These are phyloP conservation scores for Spinus olivaceus DNA, from an alignment of 2,797 vertebrate genomes.

Conservation along the genomic window DNA sequence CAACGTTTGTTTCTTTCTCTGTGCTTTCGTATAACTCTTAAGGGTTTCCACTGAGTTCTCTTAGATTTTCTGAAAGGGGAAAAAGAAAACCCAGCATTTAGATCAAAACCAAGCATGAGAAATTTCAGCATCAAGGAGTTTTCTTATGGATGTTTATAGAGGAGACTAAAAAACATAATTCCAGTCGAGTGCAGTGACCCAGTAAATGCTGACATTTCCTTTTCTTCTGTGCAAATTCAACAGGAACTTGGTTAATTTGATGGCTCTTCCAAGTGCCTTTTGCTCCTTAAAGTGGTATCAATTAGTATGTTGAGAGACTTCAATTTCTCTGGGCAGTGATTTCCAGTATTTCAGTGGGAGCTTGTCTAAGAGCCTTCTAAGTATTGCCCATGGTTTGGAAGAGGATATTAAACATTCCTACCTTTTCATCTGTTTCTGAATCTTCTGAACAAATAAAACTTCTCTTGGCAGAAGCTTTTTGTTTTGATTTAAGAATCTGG, in stretches of 20 bases:
- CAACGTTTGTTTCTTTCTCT: not conserved
- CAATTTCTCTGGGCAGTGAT: not conserved
- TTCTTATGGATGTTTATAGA: not conserved
- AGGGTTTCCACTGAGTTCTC: not conserved
- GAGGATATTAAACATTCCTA: not conserved
- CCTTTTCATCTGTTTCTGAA: not conserved
- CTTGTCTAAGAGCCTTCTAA: not conserved
- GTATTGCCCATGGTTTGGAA: not conserved
- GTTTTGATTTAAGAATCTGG: not conserved
- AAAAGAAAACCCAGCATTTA: not conserved
- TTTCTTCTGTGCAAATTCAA: not conserved
- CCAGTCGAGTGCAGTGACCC: not conserved
- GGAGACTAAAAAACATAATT: not conserved
- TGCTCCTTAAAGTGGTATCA: not conserved
- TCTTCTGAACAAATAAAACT: not conserved
- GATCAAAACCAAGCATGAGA: not conserved
- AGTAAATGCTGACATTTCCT: not conserved
- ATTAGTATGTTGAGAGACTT: fast-evolving
- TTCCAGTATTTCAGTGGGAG: not conserved
- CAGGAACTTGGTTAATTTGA: not conserved
- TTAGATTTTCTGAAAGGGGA: not conserved
- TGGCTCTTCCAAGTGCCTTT: not conserved
- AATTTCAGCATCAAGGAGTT: not conserved
- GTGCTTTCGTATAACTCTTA: not conserved
- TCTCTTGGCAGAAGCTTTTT: not conserved